phyloP scores from a whole-genome alignment of 1,140 invertebrate species.

The Lepidurus packardi region DNA sequence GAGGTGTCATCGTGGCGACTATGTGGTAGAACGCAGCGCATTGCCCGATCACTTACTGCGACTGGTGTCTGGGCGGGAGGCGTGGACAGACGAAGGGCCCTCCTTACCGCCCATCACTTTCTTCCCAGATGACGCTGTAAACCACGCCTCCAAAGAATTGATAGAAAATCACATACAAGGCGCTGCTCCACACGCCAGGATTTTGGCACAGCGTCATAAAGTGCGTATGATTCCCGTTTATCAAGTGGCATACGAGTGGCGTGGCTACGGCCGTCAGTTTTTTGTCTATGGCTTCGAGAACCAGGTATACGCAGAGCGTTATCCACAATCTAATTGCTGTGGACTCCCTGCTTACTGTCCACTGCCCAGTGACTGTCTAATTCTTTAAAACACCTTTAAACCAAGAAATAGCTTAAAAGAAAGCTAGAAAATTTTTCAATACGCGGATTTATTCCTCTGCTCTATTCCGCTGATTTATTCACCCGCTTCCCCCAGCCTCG shows the following conservation, averaged over 20 bases:
- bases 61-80: slow-evolving; percentile 29
- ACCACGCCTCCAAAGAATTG: slow-evolving; percentile 30
- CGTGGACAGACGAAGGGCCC: slow-evolving; percentile 28
- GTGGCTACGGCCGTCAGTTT: slow-evolving; percentile 27
- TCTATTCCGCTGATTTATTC: too few species aligned
- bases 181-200: neutral
- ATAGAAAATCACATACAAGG: slow-evolving; percentile 24
- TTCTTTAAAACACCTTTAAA: neutral
- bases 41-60: slow-evolving; percentile 26
- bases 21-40: slow-evolving; percentile 30
- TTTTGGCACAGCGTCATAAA: slow-evolving; percentile 23
- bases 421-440: too few species aligned
- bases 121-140: slow-evolving; percentile 32
- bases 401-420: neutral
- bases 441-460: neutral
- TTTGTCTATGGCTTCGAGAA: slow-evolving; percentile 33
- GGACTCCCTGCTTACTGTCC: slow-evolving; percentile 8
- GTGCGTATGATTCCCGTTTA: slow-evolving; percentile 30
- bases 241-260: slow-evolving; percentile 31
- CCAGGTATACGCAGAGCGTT: slow-evolving; percentile 27
- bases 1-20: slow-evolving; percentile 20
- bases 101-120: slow-evolving; percentile 31
- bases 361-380: neutral
- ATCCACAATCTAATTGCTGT: slow-evolving; percentile 31
- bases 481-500: neutral